Conservation (phyloP, 2,113 vertebrate species). For the Pluvialis apricaria region DNA sequence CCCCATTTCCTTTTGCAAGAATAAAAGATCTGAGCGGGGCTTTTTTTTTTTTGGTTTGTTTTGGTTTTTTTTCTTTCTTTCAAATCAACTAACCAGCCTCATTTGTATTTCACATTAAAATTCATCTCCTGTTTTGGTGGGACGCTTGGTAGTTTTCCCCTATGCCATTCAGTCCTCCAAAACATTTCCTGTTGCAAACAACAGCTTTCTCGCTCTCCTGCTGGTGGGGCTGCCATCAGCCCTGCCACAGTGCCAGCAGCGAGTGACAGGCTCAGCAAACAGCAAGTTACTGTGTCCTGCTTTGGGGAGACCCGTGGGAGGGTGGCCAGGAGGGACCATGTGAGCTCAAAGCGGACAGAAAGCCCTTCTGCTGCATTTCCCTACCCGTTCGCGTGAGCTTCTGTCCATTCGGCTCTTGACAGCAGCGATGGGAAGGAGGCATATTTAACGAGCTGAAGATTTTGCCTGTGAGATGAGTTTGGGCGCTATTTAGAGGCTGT, state of each 20-base stretch:
- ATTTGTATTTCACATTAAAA: constrained; percentile 2
- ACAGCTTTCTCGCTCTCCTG: neutral
- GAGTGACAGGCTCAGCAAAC: neutral
- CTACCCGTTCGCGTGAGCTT: accelerated
- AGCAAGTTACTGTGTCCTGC: neutral
- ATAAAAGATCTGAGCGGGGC: neutral
- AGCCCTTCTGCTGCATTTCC: neutral
- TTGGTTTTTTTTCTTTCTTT: too few species aligned
- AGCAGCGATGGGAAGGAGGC: accelerated
- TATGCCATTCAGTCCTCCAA: neutral
- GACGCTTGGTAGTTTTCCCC: neutral
- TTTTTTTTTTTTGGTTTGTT: neutral
- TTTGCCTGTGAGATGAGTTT: neutral
- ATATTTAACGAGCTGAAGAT: neutral
- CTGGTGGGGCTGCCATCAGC: neutral
- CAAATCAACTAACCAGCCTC: neutral
- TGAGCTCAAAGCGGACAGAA: neutral
- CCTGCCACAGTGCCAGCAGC: neutral
- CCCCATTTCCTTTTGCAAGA: neutral
- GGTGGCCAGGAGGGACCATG: neutral
- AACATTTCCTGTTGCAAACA: neutral
- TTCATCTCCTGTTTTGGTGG: neutral
- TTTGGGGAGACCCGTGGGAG: neutral
- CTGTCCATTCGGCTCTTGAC: neutral
- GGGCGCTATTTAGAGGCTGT: neutral